phyloP scores from a whole-genome alignment of 2,888 invertebrate species.

The Eupithecia insigniata region DNA sequence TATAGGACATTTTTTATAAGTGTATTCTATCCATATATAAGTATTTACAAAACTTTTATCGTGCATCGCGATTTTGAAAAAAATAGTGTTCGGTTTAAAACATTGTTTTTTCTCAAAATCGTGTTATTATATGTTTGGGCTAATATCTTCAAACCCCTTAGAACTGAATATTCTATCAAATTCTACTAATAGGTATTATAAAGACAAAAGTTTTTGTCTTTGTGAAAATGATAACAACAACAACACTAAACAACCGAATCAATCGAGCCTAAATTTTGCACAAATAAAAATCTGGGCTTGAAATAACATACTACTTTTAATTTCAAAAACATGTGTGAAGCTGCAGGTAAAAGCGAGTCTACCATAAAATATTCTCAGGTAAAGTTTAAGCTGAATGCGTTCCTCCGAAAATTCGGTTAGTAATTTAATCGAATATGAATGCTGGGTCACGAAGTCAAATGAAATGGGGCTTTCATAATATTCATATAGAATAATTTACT shows the following conservation, averaged over 20 bases:
- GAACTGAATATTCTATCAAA: neutral
- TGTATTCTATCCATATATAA: no score
- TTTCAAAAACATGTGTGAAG: neutral
- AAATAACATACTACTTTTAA: neutral
- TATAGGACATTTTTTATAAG: no score
- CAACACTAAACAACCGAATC: neutral
- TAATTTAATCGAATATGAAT: constrained; percentile 17
- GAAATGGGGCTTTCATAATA: constrained; percentile 6
- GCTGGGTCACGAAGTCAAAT: constrained; percentile 12
- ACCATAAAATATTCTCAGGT: neutral
- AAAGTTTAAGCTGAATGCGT: neutral
- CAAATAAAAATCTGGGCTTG: neutral
- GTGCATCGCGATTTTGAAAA: no score
- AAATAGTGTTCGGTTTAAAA: no score
- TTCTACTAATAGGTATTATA: neutral
- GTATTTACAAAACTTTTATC: no score
- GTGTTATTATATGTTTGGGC: no score
- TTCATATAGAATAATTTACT: constrained; percentile 8
- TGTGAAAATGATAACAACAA: neutral
- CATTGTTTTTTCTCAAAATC: no score
- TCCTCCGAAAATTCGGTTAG: neutral
- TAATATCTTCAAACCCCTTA: no score
- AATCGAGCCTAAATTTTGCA: neutral
- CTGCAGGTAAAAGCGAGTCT: neutral
- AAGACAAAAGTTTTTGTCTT: neutral